Evolutionary conservation across 2,888 invertebrate genomes (phyloP), one percentile per base, ranked within the genome.

Genomic region (Drosophila anomalata): DNA sequence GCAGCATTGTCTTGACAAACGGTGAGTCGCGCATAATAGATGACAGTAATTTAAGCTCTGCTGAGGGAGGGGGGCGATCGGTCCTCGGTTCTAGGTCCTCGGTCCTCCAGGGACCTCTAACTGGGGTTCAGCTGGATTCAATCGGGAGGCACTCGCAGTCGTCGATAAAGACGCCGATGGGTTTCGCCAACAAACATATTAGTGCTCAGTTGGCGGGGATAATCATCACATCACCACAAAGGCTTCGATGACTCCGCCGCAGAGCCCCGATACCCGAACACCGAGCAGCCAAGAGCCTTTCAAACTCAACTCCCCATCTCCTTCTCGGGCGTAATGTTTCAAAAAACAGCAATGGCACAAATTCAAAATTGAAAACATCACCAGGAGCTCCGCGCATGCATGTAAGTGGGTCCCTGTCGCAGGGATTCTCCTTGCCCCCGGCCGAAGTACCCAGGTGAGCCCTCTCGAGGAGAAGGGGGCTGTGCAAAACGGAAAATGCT

Each of bases 31-130:
- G 20, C 29, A 50, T 55, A 48, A 36, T 55, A 55, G 48, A 55
- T 55, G 55, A 55, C 11, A 50, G 55, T 55, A 31, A 55, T 55
- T 55, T 55, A 55, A 50, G 29, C 26, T n/a, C 54, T 29, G 20
- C 24, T 9, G n/a, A 41, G 42, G 8, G n/a, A 12, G 3, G 51
- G 17, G 24, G 12, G 29, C n/a, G 11, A 17, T 17, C n/a, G 20
- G 8, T 8, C 14, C 17, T 20, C 41, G 2, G 22, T 22, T 3
- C 22, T 22, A 2, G 22, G 22, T 22, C 22, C 22, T 17, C n/a
- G 29, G 8, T 8, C 14, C 17, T 20, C 42, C 8, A 20, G 20
- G 24, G 1, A 41, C 39, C 2, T 39, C 24, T n/a, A 52, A 3
- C 24, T 1, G 5, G 24, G 22, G 12, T 54, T 54, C 22, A 47